A percentile compares a stretch with the other conserved stretches of the same genome.
These are phyloP conservation scores for Amphiprion ocellaris DNA, from an alignment of 2,113 vertebrate species.

Conservation along the genomic window DNA sequence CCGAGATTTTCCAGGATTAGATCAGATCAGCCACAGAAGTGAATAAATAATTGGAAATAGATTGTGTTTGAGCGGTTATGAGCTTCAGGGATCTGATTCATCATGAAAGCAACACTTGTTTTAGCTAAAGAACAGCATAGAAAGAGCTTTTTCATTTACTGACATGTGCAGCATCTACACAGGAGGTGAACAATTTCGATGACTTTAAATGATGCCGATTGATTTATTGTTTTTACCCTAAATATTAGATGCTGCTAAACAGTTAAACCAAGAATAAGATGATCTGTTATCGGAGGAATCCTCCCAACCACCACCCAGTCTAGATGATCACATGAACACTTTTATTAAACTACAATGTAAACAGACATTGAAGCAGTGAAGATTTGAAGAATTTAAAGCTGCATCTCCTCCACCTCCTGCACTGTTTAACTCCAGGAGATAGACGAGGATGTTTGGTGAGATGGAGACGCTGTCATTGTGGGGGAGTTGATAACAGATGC, in stretches of 20 bases:
- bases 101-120: slow-evolving; percentile 6
- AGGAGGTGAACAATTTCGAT: too few species aligned
- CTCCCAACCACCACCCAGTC: neutral
- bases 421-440: slow-evolving; percentile 85
- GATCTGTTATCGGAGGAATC: slow-evolving; percentile 18
- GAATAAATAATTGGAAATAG: slow-evolving; percentile 75
- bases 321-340: too few species aligned
- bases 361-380: too few species aligned
- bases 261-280: neutral
- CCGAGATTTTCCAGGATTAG: slow-evolving; percentile 81
- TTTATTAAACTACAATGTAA: too few species aligned
- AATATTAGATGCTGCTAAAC: neutral
- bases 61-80: slow-evolving; percentile 61
- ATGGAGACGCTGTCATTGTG: slow-evolving; percentile 87
- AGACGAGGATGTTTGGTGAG: slow-evolving; percentile 92
- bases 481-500: slow-evolving; percentile 90
- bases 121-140: neutral
- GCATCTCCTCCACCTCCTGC: neutral
- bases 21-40: slow-evolving; percentile 72
- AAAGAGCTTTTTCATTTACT: neutral
- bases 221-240: neutral
- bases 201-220: too few species aligned
- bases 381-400: too few species aligned
- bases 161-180: too few species aligned
- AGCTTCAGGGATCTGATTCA: slow-evolving; percentile 46